Evolutionary conservation across 2,888 invertebrate genomes (phyloP).

Genomic region (Drosophila mimica): DNA sequence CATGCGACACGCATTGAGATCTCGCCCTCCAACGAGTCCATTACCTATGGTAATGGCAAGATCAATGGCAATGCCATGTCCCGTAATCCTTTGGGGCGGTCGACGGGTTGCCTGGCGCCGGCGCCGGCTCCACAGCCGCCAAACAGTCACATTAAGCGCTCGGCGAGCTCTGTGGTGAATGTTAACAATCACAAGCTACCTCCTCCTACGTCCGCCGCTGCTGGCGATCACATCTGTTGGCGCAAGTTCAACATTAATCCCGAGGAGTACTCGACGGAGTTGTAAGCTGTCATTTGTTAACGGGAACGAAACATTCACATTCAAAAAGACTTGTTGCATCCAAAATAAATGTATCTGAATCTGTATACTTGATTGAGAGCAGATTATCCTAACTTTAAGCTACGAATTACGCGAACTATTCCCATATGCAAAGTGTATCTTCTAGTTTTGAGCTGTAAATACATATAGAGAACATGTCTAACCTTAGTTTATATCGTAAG

Average conservation of each 20-base stretch:
- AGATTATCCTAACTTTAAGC: slow-evolving; percentile 58
- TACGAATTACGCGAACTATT: slow-evolving; percentile 63
- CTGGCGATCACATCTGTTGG: slow-evolving; percentile 86
- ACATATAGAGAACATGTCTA: slow-evolving; percentile 37
- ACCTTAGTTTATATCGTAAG: slow-evolving; percentile 30
- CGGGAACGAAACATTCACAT: slow-evolving; percentile 71
- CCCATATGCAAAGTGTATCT: slow-evolving; percentile 73
- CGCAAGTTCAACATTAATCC: slow-evolving; percentile 85
- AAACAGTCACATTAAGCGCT: slow-evolving; percentile 72
- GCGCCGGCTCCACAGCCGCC: slow-evolving; percentile 42
- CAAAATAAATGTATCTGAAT: slow-evolving; percentile 72
- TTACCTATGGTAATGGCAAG: slow-evolving; percentile 78
- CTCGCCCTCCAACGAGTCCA: slow-evolving; percentile 83
- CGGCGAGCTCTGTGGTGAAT: slow-evolving; percentile 76
- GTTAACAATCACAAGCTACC: slow-evolving; percentile 72
- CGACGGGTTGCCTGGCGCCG: slow-evolving; percentile 69
- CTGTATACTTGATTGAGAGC: slow-evolving; percentile 44
- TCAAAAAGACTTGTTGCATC: slow-evolving; percentile 77
- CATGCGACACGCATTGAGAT: slow-evolving; percentile 85
- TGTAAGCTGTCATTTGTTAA: slow-evolving; percentile 70
- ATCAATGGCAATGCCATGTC: slow-evolving; percentile 60
- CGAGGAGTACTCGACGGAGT: slow-evolving; percentile 85
- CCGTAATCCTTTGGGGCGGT: slow-evolving; percentile 74
- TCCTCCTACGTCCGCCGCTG: slow-evolving; percentile 66
- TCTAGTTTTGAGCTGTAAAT: slow-evolving; percentile 71